Evolutionary conservation across 2,113 vertebrate species (phyloP), one percentile per base, ranked within the genome.

Genomic region (Sardina pilchardus): DNA sequence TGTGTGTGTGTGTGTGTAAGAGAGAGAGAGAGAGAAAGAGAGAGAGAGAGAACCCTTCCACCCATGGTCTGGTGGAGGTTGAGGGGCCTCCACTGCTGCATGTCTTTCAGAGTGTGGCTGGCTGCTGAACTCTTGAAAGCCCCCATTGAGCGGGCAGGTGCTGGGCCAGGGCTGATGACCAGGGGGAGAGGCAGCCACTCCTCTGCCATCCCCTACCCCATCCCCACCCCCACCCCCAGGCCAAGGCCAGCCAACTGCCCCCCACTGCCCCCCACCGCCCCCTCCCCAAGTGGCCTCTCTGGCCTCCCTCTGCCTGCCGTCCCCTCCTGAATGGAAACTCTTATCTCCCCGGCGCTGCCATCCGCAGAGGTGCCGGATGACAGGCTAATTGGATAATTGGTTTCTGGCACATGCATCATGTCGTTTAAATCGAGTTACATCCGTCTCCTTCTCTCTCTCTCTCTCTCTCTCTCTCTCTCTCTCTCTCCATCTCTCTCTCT

Each of bases 321-420:
- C 12, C 83, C 84, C 87, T 78, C 63, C 91, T 87, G 86, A 92
- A 93, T 90, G 84, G 89, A 91, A 93, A 89, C 30, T 85, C 89
- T 93, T 93, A 92, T 94, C 91, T 91, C 83, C 83, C 53, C 80
- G 88, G 84, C 86, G 82, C 83, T 91, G 83, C 90, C 90, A 84
- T 93, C 89, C 90, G 93, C 90, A 83, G 86, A 92, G 92, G 92
- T 92, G 88, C 91, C 90, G 92, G 91, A 93, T 95, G 94, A 94
- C 94, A 93, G 91, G 88, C 89, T 94, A 95, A 94, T 94, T 93
- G 92, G 89, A 90, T 94, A 93, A 95, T 94, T 94, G 90, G 91
- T 91, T 94, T 93, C 91, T 94, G 92, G 92, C 93, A 89, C 92
- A 94, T 94, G 89, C 92, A 93, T 93, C 91, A 92, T 93, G 89